Percentiles rank a stretch among this genome's conserved stretches.
phyloP scores from a whole-genome alignment of 2,797 vertebrate genomes.

The Staurois parvus region DNA sequence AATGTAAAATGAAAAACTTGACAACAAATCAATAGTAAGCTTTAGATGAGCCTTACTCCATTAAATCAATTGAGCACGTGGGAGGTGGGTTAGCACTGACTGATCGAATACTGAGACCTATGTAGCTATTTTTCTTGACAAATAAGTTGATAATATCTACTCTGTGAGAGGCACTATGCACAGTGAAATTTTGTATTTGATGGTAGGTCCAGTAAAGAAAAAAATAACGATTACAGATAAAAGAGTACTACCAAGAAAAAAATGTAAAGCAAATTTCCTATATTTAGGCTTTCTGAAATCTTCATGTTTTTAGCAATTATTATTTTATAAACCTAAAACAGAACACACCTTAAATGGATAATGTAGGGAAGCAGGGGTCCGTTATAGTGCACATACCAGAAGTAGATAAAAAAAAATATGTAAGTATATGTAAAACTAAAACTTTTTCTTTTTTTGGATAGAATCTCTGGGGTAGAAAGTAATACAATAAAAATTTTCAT shows the following conservation, averaged over 20 bases:
- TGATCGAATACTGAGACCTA: background rate
- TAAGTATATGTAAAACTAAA: no score
- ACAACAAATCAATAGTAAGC: slow-evolving; percentile 8
- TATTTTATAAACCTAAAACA: no score
- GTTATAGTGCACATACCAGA: no score
- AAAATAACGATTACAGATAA: background rate
- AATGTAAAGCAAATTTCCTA: background rate
- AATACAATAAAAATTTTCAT: no score
- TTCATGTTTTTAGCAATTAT: no score
- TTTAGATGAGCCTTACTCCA: background rate
- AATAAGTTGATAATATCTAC: background rate
- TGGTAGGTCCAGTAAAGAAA: no score
- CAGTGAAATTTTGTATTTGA: background rate
- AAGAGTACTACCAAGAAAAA: background rate
- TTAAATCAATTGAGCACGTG: slow-evolving; percentile 15
- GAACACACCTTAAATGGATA: no score
- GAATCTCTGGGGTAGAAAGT: no score
- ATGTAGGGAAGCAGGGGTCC: no score
- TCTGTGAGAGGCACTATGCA: background rate
- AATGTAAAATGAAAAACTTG: slow-evolving; percentile 1
- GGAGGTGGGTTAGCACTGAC: background rate
- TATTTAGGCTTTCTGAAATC: no score
- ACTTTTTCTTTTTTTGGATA: no score
- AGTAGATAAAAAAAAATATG: no score
- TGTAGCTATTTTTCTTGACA: background rate